Base-by-base conservation (phyloP, 2,888 invertebrate genomes). In the Plebejus argus region DNA sequence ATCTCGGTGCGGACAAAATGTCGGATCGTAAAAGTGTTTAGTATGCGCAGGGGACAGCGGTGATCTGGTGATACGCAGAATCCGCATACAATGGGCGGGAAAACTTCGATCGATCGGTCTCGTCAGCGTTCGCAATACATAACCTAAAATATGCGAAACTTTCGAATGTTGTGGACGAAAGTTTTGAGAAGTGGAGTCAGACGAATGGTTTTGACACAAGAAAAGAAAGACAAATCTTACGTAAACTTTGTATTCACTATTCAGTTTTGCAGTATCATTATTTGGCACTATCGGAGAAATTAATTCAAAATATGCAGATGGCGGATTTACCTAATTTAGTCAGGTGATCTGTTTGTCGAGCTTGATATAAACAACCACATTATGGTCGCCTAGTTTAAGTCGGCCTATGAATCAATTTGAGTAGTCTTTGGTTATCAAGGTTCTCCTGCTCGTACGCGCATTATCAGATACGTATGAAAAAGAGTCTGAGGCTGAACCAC, bases 11-110 rank as follows among this genome's bases (percentile, higher is more conserved):
- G 28, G 49, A 74, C 28, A 74, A 49, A 45, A 72, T 23, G 53
- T 71, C 18, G 35, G 61, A 8, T 66, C 66, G 76, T 61, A 66
- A 77, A 70, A 56, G 76, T 35, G 78, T 86, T 91, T 88, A 86
- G 83, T 86, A 91, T 90, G 84, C 91, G 56, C 66, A 53, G 23
- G 77, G 81, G 81, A 78, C 75, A 76, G 78, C 79, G 76, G 80
- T 89, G 90, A 92, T 91, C 92, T 91, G 86, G 87, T 85, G 90
- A 90, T 92, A 91, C 92, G 86, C 91, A 92, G 92, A 92, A 92
- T 91, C 92, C 90, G 87, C 85, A 88, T 86, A 91, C 91, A 91
- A 91, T 91, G 86, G 89, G 70, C 66, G 66, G 66, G 66, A 66
- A 33, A 66, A 66, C 28, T 28, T 66, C 66, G 66, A 66, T 66